Conservation (phyloP, 2,888 invertebrate species). For the Perizoma affinitatum region DNA sequence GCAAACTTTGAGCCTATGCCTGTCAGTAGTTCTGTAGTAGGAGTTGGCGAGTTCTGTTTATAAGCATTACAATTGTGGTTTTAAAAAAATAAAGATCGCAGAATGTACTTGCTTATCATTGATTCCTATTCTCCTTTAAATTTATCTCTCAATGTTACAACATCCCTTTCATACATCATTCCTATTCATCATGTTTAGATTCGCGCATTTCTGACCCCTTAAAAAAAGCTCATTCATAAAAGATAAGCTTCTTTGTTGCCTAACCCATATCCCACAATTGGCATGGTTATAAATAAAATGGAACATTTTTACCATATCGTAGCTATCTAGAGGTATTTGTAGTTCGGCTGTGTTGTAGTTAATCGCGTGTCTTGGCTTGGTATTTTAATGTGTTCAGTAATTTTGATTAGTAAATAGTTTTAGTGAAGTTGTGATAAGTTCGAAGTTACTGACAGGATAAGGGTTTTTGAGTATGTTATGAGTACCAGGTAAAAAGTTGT, state of each 20-base stretch:
- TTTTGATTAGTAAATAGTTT: slow-evolving; percentile 5
- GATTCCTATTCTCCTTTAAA: slow-evolving; percentile 15
- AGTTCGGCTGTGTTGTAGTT: slow-evolving; percentile 23
- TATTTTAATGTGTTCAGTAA: slow-evolving; percentile 23
- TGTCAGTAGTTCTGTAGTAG: slow-evolving; percentile 61
- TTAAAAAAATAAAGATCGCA: slow-evolving; percentile 40
- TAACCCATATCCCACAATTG: slow-evolving; percentile 40
- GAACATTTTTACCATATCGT: slow-evolving; percentile 69
- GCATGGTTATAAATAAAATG: slow-evolving; percentile 62
- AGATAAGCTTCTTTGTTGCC: slow-evolving; percentile 19
- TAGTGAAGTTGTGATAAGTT: slow-evolving; percentile 16
- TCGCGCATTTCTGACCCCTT: slow-evolving; percentile 7
- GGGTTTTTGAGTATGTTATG: slow-evolving; percentile 9
- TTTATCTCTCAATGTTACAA: slow-evolving; percentile 2
- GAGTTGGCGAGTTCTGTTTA: slow-evolving; percentile 42
- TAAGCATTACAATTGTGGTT: slow-evolving; percentile 55
- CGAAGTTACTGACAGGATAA: slow-evolving; percentile 20
- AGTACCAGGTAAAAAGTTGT: slow-evolving; percentile 15
- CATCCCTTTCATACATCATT: slow-evolving; percentile 2
- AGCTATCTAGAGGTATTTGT: slow-evolving; percentile 54
- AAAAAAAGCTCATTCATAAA: slow-evolving; percentile 18
- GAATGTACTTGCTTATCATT: slow-evolving; percentile 27
- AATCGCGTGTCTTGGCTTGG: slow-evolving; percentile 21
- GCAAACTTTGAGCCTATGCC: slow-evolving; percentile 72
- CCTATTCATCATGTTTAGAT: slow-evolving; percentile 10